Percentiles rank a stretch among this genome's conserved stretches.
These are phyloP conservation scores for Cosmopolites sordidus DNA, from an alignment of 2,888 invertebrate genomes.

Conservation along the genomic window DNA sequence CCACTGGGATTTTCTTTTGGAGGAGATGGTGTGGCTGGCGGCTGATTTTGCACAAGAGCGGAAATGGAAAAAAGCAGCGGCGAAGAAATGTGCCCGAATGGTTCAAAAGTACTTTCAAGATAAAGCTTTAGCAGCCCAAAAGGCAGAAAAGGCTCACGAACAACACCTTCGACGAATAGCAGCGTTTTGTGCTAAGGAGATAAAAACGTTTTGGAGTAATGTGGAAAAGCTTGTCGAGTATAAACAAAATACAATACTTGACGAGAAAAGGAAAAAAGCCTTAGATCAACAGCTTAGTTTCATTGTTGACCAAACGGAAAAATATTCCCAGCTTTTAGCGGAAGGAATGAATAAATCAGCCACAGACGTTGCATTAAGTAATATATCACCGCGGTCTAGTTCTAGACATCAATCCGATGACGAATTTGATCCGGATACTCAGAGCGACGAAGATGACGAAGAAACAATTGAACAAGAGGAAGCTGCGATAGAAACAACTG, in stretches of 20 bases:
- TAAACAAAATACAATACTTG: constrained; percentile 86
- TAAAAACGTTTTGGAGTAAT: constrained; percentile 92
- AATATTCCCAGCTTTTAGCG: constrained; percentile 86
- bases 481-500: constrained; percentile 51
- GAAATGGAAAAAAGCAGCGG: constrained; percentile 95
- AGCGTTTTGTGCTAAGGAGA: constrained; percentile 85
- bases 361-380: constrained; percentile 46
- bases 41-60: constrained; percentile 97
- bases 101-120: constrained; percentile 90
- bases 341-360: constrained; percentile 72
- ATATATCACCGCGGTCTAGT: constrained; percentile 51
- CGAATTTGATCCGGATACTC: constrained; percentile 79
- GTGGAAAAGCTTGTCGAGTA: constrained; percentile 96
- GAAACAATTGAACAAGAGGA: constrained; percentile 89
- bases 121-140: constrained; percentile 81
- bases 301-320: constrained; percentile 97
- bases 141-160: constrained; percentile 89
- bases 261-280: constrained; percentile 91
- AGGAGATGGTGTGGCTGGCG: constrained; percentile 98
- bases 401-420: constrained; percentile 55
- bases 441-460: constrained; percentile 81
- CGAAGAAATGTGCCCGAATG: constrained; percentile 88
- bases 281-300: constrained; percentile 95
- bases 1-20: constrained; percentile 97
- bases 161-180: constrained; percentile 81